Percentiles rank a stretch among this genome's conserved stretches.
These are phyloP conservation scores for Melanchra persicariae DNA, from an alignment of 2,888 invertebrate genomes.

Conservation along the genomic window DNA sequence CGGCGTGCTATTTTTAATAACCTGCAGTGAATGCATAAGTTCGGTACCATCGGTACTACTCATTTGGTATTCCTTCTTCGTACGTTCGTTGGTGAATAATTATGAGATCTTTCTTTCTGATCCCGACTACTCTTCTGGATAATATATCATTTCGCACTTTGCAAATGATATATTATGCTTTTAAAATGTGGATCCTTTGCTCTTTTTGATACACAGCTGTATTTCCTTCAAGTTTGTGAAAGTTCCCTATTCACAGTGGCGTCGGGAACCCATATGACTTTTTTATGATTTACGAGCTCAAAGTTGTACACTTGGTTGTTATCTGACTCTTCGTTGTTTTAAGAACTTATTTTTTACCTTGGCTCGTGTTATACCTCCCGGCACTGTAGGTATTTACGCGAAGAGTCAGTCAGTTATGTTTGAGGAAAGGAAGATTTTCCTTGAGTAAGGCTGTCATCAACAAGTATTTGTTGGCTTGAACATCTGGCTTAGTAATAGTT, in stretches of 20 bases:
- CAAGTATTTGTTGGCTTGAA: conserved; percentile 40
- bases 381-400: background rate
- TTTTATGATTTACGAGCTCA: conserved; percentile 52
- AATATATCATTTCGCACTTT: conserved; percentile 36
- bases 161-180: conserved; percentile 34
- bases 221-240: conserved; percentile 32
- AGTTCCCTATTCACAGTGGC: conserved; percentile 43
- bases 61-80: conserved; percentile 39
- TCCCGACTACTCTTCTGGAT: background rate
- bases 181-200: conserved; percentile 40
- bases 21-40: conserved; percentile 43
- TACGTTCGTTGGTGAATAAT: conserved; percentile 45
- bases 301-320: conserved; percentile 46
- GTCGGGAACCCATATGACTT: conserved; percentile 32
- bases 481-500: conserved; percentile 35
- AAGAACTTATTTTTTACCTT: conserved; percentile 29
- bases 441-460: conserved; percentile 13
- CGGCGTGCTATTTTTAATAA: conserved; percentile 51
- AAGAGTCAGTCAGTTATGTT: conserved; percentile 5
- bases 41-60: no score
- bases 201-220: conserved; percentile 31
- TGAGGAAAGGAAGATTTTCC: conserved; percentile 9
- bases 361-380: background rate
- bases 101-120: conserved; percentile 22
- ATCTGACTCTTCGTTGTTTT: conserved; percentile 26